phyloP scores from a whole-genome alignment of 2,888 invertebrate genomes.

The Parascotia fuliginaria region DNA sequence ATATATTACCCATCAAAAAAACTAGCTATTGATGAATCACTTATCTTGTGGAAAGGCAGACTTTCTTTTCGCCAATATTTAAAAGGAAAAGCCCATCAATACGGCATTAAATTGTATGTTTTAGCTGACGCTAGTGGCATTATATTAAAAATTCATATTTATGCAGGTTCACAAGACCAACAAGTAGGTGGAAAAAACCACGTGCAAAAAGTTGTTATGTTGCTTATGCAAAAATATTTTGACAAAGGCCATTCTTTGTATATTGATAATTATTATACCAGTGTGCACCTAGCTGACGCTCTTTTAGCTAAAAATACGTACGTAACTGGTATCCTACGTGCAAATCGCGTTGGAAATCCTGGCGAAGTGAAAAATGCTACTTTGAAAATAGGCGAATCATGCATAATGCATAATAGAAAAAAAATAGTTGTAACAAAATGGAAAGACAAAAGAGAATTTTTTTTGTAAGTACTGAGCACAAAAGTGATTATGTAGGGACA shows the following conservation, averaged over 20 bases:
- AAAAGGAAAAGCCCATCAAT: slow-evolving; percentile 32
- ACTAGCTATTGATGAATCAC: slow-evolving; percentile 34
- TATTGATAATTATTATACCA: slow-evolving; percentile 33
- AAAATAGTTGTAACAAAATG: slow-evolving; percentile 37
- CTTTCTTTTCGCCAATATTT: slow-evolving; percentile 37
- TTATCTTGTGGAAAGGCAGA: slow-evolving; percentile 37
- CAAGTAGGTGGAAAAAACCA: slow-evolving; percentile 29
- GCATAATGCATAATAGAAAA: slow-evolving; percentile 31
- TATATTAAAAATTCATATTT: slow-evolving; percentile 36
- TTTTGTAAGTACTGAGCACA: slow-evolving; percentile 38
- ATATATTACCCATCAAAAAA: slow-evolving; percentile 35
- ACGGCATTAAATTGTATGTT: slow-evolving; percentile 29
- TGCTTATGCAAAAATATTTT: slow-evolving; percentile 32
- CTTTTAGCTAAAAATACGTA: slow-evolving; percentile 31
- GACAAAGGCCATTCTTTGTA: slow-evolving; percentile 32
- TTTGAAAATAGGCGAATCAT: slow-evolving; percentile 26
- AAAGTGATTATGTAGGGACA: slow-evolving; percentile 34
- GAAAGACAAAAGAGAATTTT: slow-evolving; percentile 36
- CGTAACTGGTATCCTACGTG: slow-evolving; percentile 33
- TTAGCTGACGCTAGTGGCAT: slow-evolving; percentile 36
- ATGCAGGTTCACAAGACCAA: slow-evolving; percentile 28
- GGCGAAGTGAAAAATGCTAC: slow-evolving; percentile 12
- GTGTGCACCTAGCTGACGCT: slow-evolving; percentile 31
- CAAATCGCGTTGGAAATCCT: slow-evolving; percentile 31
- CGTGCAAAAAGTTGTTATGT: slow-evolving; percentile 25